Evolutionary conservation across 1,140 invertebrate genomes (phyloP), one percentile per base, ranked within the genome.

Genomic region (Drosophila sulfurigaster): DNA sequence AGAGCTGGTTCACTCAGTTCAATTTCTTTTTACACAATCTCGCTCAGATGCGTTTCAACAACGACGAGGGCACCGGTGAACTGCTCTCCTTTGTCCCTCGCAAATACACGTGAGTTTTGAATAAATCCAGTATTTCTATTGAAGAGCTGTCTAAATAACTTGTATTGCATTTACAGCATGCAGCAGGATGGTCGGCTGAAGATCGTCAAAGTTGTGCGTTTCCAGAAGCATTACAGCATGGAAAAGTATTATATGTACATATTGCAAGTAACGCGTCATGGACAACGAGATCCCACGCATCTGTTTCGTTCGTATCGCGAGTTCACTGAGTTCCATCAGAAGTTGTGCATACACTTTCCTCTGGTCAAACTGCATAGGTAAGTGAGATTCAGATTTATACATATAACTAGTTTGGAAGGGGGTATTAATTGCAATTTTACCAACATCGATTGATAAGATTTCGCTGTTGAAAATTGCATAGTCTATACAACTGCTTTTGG

Each of bases 211-310:
- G 97, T 99, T 7, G 95, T 97, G 52, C 96, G 96, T 56, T 99
- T 96, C 93, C 97, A 99, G 93, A 99, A 99, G 93, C 95, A 98
- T 75, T 99, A 99, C 92, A 97, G 98, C 93, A 98, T 98, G 20
- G 98, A 99, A 91, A 99, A 99, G 94, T 98, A 99, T 94, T 99
- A 99, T 93, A 98, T 99, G 87, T 99, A 99, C 92, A 96, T 98
- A 79, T 93, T 99, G 48, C 95, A 96, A 80, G 96, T 99, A 48
- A 96, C 96, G 79, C 94, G 99, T 63, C 96, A 97, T 79, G 96
- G 96, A 63, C 96, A 98, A 91, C 95, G 95, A 6, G 97, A 98
- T 85, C 96, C 97, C 0, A 95, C 96, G 57, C 96, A 97, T 88
- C 93, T 99, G 32, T 98, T 98, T 92, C 95, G 99, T 59, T 97